A percentile compares a stretch with the other conserved stretches of the same genome.
phyloP scores from a whole-genome alignment of 2,113 vertebrate species.

The Peromyscus leucopus region DNA sequence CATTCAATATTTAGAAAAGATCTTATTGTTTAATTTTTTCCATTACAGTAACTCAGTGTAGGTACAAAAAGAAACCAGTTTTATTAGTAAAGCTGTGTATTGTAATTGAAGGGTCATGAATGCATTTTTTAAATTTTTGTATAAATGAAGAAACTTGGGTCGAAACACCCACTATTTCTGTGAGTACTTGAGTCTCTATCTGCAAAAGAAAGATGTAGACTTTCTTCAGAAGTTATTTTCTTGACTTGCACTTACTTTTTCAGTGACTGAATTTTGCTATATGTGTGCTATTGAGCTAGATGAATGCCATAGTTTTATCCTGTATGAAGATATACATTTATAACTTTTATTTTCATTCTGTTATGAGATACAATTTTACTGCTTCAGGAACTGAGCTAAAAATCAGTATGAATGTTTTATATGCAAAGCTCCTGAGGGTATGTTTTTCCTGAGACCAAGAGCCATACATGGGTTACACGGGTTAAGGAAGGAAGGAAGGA shows the following conservation, averaged over 20 bases:
- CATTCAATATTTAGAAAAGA: conserved; percentile 24
- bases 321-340: background rate
- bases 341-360: background rate
- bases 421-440: background rate
- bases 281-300: background rate
- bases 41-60: background rate
- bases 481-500: background rate
- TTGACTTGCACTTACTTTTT: conserved; percentile 32
- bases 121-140: background rate
- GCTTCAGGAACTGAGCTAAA: background rate
- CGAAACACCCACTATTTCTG: background rate
- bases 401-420: background rate
- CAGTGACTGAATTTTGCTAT: conserved; percentile 31
- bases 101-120: background rate
- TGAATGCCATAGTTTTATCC: background rate
- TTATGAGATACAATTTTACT: background rate
- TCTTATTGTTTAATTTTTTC: conserved; percentile 35
- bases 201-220: background rate
- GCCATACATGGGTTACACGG: background rate
- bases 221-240: background rate
- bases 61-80: background rate
- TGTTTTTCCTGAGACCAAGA: background rate
- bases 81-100: background rate
- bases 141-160: background rate
- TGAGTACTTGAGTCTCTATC: background rate